Conservation (phyloP, 2,888 invertebrate genomes). For the Crossocerus cetratus region DNA sequence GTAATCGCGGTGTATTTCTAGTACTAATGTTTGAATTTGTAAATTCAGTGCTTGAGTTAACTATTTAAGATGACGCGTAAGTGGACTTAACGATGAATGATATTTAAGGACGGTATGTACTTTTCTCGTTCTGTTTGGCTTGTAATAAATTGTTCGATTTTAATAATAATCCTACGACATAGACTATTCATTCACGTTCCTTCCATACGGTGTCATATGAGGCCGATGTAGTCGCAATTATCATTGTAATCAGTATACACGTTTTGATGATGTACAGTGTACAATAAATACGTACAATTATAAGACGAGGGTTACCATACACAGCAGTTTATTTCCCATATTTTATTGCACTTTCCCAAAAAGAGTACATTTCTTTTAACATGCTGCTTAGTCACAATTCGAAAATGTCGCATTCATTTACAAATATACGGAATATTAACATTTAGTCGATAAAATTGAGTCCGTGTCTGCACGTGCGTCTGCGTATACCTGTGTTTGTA, state of each 20-base stretch:
- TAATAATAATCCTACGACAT: conserved; percentile 39
- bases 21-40: conserved; percentile 55
- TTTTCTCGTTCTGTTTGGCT: conserved; percentile 56
- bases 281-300: neutral
- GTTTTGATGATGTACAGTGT: neutral
- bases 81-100: conserved; percentile 40
- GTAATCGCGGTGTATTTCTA: conserved; percentile 45
- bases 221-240: no score
- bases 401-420: conserved; percentile 41
- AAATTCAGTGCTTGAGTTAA: conserved; percentile 49
- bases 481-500: neutral
- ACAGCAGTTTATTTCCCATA: conserved; percentile 53
- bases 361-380: conserved; percentile 65
- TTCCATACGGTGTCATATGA: no score
- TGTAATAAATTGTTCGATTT: conserved; percentile 69
- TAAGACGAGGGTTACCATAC: neutral
- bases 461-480: neutral
- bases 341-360: conserved; percentile 75
- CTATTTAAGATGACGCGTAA: conserved; percentile 54
- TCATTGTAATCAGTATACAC: neutral
- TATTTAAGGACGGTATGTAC: conserved; percentile 54
- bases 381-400: conserved; percentile 47
- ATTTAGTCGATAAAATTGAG: conserved; percentile 26
- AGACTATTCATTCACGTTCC: no score
- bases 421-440: conserved; percentile 44